Conservation (phyloP, 2,113 vertebrate species). For the Oostethus manadensis region DNA sequence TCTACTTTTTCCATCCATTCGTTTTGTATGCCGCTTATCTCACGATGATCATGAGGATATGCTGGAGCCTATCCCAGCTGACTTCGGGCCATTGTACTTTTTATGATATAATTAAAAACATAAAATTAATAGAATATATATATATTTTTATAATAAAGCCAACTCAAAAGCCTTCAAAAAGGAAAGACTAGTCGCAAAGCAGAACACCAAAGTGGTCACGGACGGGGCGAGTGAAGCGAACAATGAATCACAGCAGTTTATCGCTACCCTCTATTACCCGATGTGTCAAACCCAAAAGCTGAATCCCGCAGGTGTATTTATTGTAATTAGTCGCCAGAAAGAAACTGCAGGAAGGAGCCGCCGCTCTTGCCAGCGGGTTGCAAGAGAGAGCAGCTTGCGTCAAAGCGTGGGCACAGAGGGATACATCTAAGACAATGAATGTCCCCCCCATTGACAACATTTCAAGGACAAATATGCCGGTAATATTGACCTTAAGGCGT, state of each 20-base stretch:
- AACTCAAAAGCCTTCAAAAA: neutral
- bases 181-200: neutral
- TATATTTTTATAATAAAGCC: neutral
- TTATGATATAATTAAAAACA: no score
- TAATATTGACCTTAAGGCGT: slow-evolving; percentile 30
- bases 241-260: slow-evolving; percentile 55
- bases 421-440: slow-evolving; percentile 30
- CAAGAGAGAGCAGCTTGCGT: slow-evolving; percentile 24
- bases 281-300: slow-evolving; percentile 53
- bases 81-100: no score
- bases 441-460: slow-evolving; percentile 28
- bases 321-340: slow-evolving; percentile 60
- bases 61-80: no score
- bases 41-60: no score
- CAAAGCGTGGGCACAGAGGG: slow-evolving; percentile 11
- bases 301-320: slow-evolving; percentile 63
- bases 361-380: slow-evolving; percentile 18
- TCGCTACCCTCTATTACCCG: slow-evolving; percentile 38
- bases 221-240: slow-evolving; percentile 11
- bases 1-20: neutral
- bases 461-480: slow-evolving; percentile 30
- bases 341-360: slow-evolving; percentile 33
- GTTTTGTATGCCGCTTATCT: no score
- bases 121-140: no score
- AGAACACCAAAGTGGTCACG: slow-evolving; percentile 6